These are phyloP conservation scores for Hydrolagus affinis DNA, from an alignment of 2,113 vertebrate species.

Conservation along the genomic window DNA sequence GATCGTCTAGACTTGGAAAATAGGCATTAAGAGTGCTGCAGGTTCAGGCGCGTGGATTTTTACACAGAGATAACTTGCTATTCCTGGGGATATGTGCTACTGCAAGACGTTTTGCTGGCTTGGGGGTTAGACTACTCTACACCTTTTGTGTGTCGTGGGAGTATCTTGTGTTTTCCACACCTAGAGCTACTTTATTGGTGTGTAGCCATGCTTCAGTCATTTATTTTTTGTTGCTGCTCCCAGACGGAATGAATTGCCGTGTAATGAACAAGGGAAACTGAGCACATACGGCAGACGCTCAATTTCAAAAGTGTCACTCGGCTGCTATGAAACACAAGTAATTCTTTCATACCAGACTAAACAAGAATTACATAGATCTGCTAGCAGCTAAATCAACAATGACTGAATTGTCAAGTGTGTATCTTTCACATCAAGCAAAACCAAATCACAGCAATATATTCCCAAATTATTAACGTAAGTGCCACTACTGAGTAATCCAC, in stretches of 20 bases:
- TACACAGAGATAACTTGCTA: neutral
- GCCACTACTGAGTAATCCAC: neutral
- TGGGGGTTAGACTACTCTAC: neutral
- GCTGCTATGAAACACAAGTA: neutral
- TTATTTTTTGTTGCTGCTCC: neutral
- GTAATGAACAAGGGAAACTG: neutral
- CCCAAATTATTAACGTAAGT: neutral
- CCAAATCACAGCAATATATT: neutral
- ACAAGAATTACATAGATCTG: neutral
- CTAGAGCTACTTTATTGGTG: neutral
- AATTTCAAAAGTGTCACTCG: neutral
- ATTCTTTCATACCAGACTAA: neutral
- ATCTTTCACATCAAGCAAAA: neutral
- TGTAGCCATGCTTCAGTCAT: neutral
- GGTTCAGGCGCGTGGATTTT: neutral
- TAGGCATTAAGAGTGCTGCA: neutral
- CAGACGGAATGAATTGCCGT: neutral
- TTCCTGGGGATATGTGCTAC: neutral
- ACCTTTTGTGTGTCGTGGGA: neutral
- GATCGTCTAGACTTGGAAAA: too few relatives aligned
- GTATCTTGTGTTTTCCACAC: neutral
- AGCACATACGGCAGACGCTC: neutral
- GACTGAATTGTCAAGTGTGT: neutral
- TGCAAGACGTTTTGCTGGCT: neutral
- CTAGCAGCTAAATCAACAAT: neutral